Evolutionary conservation across 2,888 invertebrate species (phyloP).

Genomic region (Drosophila diplacantha): DNA sequence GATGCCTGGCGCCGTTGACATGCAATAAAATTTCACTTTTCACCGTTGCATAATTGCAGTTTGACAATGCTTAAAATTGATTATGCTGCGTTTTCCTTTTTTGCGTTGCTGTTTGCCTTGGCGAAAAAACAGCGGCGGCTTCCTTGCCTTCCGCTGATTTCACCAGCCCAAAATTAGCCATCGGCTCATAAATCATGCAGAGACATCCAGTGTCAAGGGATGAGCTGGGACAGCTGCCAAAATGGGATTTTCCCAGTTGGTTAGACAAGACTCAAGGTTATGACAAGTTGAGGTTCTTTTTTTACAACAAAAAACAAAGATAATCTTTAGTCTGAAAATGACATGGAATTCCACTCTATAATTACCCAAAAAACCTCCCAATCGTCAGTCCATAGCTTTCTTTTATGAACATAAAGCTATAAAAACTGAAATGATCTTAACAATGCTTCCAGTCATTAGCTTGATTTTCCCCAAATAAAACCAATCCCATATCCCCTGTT

Average conservation of each 20-base stretch:
- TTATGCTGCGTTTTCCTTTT: conserved; percentile 52
- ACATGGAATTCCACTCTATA: not conserved
- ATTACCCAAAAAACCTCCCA: not conserved
- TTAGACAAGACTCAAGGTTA: not conserved
- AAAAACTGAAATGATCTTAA: conserved; percentile 9
- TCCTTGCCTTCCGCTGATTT: conserved; percentile 59
- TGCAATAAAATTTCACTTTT: conserved; percentile 73
- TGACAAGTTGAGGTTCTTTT: not conserved
- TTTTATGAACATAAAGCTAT: not conserved
- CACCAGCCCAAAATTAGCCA: conserved; percentile 59
- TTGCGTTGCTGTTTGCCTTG: conserved; percentile 34
- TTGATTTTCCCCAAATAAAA: conserved; percentile 4
- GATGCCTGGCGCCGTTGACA: conserved; percentile 53
- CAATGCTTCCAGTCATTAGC: conserved; percentile 9
- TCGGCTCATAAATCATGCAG: conserved; percentile 52
- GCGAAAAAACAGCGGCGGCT: conserved; percentile 31
- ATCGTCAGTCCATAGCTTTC: not conserved
- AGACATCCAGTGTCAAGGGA: conserved; percentile 37
- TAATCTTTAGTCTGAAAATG: not conserved
- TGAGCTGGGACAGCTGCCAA: conserved; percentile 3
- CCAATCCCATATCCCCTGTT: conserved; percentile 1
- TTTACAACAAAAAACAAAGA: not conserved
- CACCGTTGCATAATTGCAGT: conserved; percentile 69
- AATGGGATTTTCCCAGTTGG: conserved; percentile 1
- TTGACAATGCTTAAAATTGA: conserved; percentile 71